These are phyloP conservation scores for Lepas anatifera DNA, from an alignment of 2,888 invertebrate species.

Conservation along the genomic window DNA sequence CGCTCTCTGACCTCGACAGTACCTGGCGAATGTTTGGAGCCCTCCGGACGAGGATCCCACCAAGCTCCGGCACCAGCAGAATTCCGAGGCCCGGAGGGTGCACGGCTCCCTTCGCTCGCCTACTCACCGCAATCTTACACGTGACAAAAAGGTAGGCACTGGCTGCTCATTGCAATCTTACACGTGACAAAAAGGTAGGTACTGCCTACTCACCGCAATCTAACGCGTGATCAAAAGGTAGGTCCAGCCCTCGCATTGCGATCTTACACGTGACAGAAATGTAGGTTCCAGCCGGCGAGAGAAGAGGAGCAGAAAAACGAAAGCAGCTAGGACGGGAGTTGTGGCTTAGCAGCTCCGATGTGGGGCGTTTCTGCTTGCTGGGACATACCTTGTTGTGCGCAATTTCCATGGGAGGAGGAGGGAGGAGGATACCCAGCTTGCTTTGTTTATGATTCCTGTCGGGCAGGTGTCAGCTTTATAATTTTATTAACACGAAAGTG, in stretches of 20 bases:
- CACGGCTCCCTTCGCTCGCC: neutral
- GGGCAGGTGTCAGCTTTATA: no score
- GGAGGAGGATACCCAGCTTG: no score
- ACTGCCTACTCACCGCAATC: neutral
- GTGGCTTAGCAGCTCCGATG: no score
- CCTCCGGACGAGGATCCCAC: neutral
- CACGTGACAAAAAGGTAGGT: constrained; percentile 1
- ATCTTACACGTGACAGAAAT: neutral
- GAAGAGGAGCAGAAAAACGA: no score
- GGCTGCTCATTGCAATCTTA: neutral
- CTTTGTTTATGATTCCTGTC: no score
- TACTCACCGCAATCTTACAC: constrained; percentile 2
- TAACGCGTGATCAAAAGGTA: neutral
- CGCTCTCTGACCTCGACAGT: neutral
- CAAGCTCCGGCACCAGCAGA: neutral
- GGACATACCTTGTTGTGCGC: no score
- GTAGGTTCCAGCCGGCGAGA: no score
- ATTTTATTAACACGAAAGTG: no score
- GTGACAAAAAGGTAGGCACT: neutral
- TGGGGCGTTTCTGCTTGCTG: no score
- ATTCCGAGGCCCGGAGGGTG: neutral
- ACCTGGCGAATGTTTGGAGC: neutral
- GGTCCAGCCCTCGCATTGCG: neutral
- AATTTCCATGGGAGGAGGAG: no score
- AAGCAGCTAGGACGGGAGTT: no score